Evolutionary conservation across 2,797 vertebrate genomes (phyloP).

Genomic region (Notamacropus eugenii): DNA sequence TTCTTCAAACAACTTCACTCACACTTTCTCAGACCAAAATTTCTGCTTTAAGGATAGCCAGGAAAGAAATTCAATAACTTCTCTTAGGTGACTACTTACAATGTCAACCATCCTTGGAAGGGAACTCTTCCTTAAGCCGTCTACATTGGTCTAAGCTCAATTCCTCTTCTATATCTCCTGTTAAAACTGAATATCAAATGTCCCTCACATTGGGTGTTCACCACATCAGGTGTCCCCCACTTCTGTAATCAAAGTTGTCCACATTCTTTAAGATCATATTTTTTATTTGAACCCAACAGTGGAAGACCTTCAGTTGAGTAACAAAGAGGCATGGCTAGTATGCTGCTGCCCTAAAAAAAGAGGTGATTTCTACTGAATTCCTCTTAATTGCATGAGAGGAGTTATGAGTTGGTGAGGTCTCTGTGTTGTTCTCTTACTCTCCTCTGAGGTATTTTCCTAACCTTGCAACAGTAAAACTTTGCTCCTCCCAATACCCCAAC

Average conservation of each 20-base stretch:
- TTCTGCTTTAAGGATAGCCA: neutral
- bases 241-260: neutral
- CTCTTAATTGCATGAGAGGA: neutral
- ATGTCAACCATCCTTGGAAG: neutral
- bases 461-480: neutral
- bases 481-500: neutral
- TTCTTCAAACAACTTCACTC: slow-evolving; percentile 42
- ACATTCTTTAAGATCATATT: neutral
- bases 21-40: slow-evolving; percentile 4
- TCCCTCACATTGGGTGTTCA: neutral
- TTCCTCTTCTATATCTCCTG: neutral
- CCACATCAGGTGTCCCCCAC: neutral
- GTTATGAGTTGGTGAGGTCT: neutral
- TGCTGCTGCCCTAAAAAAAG: neutral
- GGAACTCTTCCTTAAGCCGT: neutral
- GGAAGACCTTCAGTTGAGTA: neutral
- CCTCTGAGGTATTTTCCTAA: neutral
- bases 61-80: neutral
- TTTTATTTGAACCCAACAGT: neutral
- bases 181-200: neutral
- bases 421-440: neutral
- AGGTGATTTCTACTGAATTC: neutral
- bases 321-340: neutral
- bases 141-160: neutral
- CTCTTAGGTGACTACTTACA: neutral